Percentiles rank a stretch among this genome's conserved stretches.
These are phyloP conservation scores for Suricata suricatta DNA, from an alignment of 2,113 vertebrate genomes.

Conservation along the genomic window DNA sequence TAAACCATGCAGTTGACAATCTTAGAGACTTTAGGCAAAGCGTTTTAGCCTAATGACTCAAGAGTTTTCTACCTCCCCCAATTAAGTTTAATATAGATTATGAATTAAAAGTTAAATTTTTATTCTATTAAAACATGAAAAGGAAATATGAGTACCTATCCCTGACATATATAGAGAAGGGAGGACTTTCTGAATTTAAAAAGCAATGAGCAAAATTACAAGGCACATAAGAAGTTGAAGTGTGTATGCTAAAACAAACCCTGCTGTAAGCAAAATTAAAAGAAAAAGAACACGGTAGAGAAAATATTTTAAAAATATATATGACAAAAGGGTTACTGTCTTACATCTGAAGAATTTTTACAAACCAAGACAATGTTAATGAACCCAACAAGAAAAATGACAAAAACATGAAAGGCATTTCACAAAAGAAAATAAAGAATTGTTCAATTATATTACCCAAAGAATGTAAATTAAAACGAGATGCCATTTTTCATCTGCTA, in stretches of 20 bases:
- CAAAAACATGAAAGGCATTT: not conserved
- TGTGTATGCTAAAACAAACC: not conserved
- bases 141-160: not conserved
- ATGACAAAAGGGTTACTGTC: not conserved
- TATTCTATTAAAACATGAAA: not conserved
- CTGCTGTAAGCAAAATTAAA: not conserved
- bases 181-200: slow-evolving; percentile 14
- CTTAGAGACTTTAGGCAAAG: not conserved
- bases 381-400: not conserved
- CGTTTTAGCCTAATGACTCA: not conserved
- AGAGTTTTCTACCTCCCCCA: not conserved
- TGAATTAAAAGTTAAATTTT: not conserved
- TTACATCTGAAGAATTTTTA: not conserved
- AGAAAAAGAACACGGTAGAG: not conserved
- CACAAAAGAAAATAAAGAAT: not conserved
- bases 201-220: not conserved
- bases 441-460: not conserved
- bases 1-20: not conserved
- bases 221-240: not conserved
- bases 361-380: not conserved
- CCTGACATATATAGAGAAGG: not conserved
- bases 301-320: not conserved
- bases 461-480: not conserved
- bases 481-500: not conserved
- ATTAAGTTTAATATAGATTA: not conserved